Evolutionary conservation across 2,113 vertebrate species (phyloP), one percentile per base, ranked within the genome.

Genomic region (Turdus rufiventris): DNA sequence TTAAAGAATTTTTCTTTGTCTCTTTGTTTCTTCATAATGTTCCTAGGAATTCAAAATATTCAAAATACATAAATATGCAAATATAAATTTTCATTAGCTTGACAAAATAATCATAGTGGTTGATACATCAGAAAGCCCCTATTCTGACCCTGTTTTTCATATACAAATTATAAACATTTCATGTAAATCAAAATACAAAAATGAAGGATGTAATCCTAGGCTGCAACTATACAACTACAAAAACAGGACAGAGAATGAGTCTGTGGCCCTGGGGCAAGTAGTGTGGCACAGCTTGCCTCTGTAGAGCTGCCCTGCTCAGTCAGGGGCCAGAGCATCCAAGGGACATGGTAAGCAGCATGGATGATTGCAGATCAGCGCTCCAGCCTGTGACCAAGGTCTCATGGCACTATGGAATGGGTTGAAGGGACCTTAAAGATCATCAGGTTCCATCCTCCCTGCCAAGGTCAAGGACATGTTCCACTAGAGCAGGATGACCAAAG

Each of bases 1-100:
- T 33, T 53, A 20, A 26, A 20, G 34, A 57, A 16, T 26, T 77
- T 68, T 81, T 82, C 12, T 84, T 77, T 62, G 26, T 75, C 31
- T 82, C 13, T 51, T 38, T 93, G 5, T 87, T 78, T 93, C 57
- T 85, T 88, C 16, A 21, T 45, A 65, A 42, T n/a, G 9, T 67
- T 91, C 57, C 70, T 36, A 72, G 57, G 66, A 93, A 76, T 85
- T 73, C 48, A 70, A 92, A 84, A 38, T 66, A 76, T 83, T 58
- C 83, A 80, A 68, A 94, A 88, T 61, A 57, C 25, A 76, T 29
- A 47, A 33, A 28, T 66, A 79, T 53, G 60, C 10, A 91, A 94
- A 88, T 42, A 12, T 1, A 38, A 89, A 91, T 54, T 68, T 82
- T 43, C 17, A 66, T 85, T 89, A 88, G 16, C 40, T 65, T 65